phyloP scores from a whole-genome alignment of 2,113 vertebrate species.

The Edolisoma coerulescens region DNA sequence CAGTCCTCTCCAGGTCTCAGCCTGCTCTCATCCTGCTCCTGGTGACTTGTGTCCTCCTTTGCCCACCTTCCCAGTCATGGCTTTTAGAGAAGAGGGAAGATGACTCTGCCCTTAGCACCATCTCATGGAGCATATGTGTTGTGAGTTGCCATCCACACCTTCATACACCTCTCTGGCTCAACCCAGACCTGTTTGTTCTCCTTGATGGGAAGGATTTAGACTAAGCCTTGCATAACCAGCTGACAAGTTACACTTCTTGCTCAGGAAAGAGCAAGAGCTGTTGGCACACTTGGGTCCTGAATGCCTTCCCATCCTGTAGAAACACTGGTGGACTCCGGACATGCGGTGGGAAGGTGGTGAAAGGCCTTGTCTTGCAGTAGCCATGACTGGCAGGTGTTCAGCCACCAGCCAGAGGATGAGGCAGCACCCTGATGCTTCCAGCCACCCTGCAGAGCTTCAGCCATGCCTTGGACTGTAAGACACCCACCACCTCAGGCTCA shows the following conservation, averaged over 20 bases:
- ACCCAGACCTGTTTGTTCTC: neutral
- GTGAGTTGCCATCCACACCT: neutral
- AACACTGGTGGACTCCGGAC: neutral
- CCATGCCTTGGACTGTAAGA: rapidly evolving
- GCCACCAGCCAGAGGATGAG: neutral
- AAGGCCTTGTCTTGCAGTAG: neutral
- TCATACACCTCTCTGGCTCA: rapidly evolving
- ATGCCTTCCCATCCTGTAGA: neutral
- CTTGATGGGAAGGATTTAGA: neutral
- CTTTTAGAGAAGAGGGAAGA: neutral
- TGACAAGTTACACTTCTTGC: neutral
- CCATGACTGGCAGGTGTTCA: rapidly evolving
- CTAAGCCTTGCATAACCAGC: neutral
- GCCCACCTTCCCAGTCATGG: neutral
- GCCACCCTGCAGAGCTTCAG: neutral
- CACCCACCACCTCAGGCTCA: neutral
- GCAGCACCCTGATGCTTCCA: neutral
- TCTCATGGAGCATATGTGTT: neutral
- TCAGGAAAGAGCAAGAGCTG: neutral
- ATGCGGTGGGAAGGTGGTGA: rapidly evolving
- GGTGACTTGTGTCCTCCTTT: neutral
- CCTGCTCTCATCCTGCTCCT: neutral
- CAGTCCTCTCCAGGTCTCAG: neutral
- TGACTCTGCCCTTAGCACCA: neutral
- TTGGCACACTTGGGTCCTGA: rapidly evolving